phyloP scores from a whole-genome alignment of 2,888 invertebrate genomes.

The Leptopilina drosophilae region DNA sequence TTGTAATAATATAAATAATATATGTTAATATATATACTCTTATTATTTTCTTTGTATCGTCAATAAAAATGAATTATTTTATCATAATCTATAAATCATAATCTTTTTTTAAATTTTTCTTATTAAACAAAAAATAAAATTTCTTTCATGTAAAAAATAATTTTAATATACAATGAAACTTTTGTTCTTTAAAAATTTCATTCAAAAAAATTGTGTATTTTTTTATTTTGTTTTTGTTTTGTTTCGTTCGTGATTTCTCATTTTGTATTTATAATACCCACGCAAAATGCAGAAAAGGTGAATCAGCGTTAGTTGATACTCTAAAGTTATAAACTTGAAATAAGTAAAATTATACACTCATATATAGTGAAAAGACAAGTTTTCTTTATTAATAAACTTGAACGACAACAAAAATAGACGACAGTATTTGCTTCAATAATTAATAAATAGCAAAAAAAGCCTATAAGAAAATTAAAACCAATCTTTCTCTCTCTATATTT shows the following conservation, averaged over 20 bases:
- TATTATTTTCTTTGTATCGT: too few species aligned
- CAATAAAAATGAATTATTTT: too few species aligned
- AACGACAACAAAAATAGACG: constrained; percentile 14
- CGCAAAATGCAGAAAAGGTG: constrained; percentile 9
- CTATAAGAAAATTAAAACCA: not conserved
- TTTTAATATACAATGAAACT: too few species aligned
- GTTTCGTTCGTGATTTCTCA: not conserved
- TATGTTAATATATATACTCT: too few species aligned
- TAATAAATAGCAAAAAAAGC: not conserved
- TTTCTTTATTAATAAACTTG: not conserved
- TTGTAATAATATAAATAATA: not conserved
- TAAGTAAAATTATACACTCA: not conserved
- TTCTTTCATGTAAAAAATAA: too few species aligned
- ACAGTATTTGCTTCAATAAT: not conserved
- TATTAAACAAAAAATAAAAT: too few species aligned
- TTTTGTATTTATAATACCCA: not conserved
- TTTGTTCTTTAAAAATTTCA: too few species aligned
- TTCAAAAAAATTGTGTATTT: too few species aligned
- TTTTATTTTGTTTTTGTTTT: not conserved
- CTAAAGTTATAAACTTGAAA: not conserved
- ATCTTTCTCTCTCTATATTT: too few species aligned
- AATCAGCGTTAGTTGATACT: constrained; percentile 6
- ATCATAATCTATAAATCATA: too few species aligned
- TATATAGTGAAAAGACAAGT: not conserved
- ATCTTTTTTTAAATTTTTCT: too few species aligned